Evolutionary conservation across 2,113 vertebrate genomes (phyloP).

Genomic region (Gavialis gangeticus): DNA sequence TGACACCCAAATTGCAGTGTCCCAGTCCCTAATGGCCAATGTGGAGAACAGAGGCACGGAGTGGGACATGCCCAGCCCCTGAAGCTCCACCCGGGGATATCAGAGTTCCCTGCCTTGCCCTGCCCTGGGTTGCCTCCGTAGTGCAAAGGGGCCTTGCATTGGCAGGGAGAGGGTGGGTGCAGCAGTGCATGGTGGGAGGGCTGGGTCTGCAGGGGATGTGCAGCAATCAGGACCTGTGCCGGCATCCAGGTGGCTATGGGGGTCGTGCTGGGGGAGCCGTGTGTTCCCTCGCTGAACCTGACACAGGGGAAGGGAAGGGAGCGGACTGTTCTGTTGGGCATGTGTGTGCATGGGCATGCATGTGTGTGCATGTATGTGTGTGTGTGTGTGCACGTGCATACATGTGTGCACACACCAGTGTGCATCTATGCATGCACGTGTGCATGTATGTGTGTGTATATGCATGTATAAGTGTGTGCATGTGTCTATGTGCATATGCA

Average conservation of each 20-base stretch:
- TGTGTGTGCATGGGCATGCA: too few species aligned
- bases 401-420: too few species aligned
- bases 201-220: neutral
- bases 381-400: too few species aligned
- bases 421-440: too few species aligned
- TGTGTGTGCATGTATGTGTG: too few species aligned
- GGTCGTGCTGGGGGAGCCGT: neutral
- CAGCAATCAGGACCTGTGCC: neutral
- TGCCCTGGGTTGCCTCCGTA: conserved; percentile 50
- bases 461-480: too few species aligned
- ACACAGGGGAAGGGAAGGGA: neutral
- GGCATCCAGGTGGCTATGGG: neutral
- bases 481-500: too few species aligned
- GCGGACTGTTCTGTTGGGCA: neutral
- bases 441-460: too few species aligned
- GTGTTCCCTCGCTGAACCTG: neutral
- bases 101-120: conserved; percentile 25
- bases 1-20: too few species aligned
- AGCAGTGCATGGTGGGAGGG: neutral
- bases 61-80: neutral
- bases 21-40: neutral
- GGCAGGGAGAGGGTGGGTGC: neutral
- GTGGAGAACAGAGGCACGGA: neutral
- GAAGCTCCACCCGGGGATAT: neutral
- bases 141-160: conserved; percentile 29